A percentile compares a stretch with the other conserved stretches of the same genome.
These are phyloP conservation scores for Dasyprocta punctata DNA, from an alignment of 2,113 vertebrate genomes.

Conservation along the genomic window DNA sequence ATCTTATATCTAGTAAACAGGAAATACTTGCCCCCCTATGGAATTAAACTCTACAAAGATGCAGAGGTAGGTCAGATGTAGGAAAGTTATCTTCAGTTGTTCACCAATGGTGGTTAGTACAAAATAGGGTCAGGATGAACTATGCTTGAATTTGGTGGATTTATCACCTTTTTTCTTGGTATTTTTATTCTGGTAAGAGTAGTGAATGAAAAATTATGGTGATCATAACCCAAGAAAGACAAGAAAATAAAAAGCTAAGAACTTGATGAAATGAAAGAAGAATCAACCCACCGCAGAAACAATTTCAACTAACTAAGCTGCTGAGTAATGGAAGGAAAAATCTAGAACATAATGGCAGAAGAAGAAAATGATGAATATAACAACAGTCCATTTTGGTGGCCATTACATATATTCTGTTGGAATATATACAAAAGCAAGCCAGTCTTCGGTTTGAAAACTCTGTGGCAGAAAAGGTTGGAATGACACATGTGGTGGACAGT, in stretches of 20 bases:
- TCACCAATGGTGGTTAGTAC: no score
- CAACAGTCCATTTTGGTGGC: background rate
- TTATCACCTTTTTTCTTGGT: background rate
- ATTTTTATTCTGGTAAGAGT: background rate
- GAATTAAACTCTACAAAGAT: background rate
- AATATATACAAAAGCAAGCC: background rate
- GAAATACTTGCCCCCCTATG: background rate
- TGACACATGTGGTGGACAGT: rapidly evolving
- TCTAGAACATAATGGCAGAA: background rate
- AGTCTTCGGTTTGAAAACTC: background rate
- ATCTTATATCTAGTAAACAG: background rate
- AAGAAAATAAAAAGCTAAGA: background rate
- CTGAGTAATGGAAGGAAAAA: background rate
- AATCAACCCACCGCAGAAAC: background rate
- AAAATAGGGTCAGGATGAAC: background rate
- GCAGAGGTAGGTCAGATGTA: background rate
- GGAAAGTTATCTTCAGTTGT: background rate
- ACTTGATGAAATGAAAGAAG: background rate
- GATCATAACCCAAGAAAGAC: background rate
- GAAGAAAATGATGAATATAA: background rate
- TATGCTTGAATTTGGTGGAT: background rate
- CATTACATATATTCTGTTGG: background rate
- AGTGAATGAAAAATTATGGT: background rate
- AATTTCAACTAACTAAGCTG: background rate
- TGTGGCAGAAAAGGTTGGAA: background rate